Conservation (phyloP, 1,140 invertebrate genomes). For the Drosophila kurseongensis region DNA sequence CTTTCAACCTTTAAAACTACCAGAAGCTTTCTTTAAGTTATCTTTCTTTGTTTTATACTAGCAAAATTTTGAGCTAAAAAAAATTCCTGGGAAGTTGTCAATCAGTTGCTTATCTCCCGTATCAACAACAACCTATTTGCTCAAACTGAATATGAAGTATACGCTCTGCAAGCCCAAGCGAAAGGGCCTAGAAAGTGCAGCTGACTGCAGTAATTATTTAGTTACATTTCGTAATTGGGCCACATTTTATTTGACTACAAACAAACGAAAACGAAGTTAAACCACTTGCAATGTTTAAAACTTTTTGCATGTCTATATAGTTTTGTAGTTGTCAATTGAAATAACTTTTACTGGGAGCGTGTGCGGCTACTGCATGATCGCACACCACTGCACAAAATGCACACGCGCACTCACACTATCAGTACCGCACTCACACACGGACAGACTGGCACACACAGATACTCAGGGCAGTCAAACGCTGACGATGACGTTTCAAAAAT, state of each 20-base stretch:
- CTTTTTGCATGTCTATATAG: conserved; percentile 45
- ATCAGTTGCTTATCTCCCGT: conserved; percentile 49
- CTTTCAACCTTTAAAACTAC: not conserved
- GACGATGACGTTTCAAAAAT: conserved; percentile 76
- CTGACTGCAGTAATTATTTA: conserved; percentile 19
- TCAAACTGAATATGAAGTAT: conserved; percentile 20
- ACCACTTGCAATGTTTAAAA: conserved; percentile 1
- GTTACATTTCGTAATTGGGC: conserved; percentile 18
- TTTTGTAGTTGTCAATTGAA: conserved; percentile 72
- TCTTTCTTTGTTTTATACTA: conserved; percentile 26
- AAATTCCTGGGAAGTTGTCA: conserved; percentile 21
- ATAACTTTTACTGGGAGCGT: conserved; percentile 45
- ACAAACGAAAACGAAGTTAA: conserved; percentile 9
- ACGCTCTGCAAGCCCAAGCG: conserved; percentile 8
- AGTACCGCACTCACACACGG: conserved; percentile 27
- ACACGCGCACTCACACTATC: conserved; percentile 56
- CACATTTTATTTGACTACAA: not conserved
- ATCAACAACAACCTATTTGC: conserved; percentile 31
- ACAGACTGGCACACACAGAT: conserved; percentile 28
- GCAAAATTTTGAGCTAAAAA: conserved; percentile 5
- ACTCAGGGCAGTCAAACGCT: conserved; percentile 66
- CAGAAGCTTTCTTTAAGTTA: conserved; percentile 16
- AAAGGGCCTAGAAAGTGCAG: conserved; percentile 25
- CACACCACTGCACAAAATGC: conserved; percentile 38
- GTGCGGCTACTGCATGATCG: conserved; percentile 42